Evolutionary conservation across 2,113 vertebrate genomes (phyloP), one percentile per base, ranked within the genome.

Genomic region (Leptocoma aspasia): DNA sequence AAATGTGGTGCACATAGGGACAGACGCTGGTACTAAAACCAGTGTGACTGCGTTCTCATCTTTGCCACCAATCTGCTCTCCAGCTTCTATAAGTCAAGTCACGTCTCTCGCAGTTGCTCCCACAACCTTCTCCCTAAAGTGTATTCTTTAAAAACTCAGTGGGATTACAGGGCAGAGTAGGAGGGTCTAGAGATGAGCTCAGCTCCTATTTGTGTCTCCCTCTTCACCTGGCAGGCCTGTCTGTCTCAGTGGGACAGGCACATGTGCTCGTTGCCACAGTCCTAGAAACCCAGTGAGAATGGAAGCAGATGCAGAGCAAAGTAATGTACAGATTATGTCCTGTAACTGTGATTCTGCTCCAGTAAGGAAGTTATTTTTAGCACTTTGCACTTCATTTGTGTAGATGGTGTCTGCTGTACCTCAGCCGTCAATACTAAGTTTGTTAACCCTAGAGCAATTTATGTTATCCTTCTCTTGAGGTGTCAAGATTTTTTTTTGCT

Each of bases 1-100:
- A 24, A 56, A 14, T 0, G 2, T 31, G n/a, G 50, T 53, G 26
- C 33, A 41, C 28, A 16, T 0, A 35, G 50, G 20, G 45, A 65
- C 63, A 86, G 76, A 23, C 6, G 7, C 31, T 13, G 26, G 24
- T 41, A 39, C 0, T 33, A 53, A 60, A 86, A 86, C 60, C 70
- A 35, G 7, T 8, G 53, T 50, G 42, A 70, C 22, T 78, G 35
- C 37, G 65, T 82, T 82, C 52, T 79, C 61, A 50, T 82, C 86
- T 71, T 71, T 82, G 73, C 39, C 13, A 68, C 33, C 5, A 1
- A 31, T 81, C 47, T 63, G 31, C 52, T 66, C 73, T 71, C 57
- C 30, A 79, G 82, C 47, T 50, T 60, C 16, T 39, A 30, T 42
- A 79, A 92, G 94, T 31, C 61, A 63, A 44, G 70, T 94, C 90